These are phyloP conservation scores for Ceratotherium simum DNA, from an alignment of 2,113 vertebrate genomes.

Conservation along the genomic window DNA sequence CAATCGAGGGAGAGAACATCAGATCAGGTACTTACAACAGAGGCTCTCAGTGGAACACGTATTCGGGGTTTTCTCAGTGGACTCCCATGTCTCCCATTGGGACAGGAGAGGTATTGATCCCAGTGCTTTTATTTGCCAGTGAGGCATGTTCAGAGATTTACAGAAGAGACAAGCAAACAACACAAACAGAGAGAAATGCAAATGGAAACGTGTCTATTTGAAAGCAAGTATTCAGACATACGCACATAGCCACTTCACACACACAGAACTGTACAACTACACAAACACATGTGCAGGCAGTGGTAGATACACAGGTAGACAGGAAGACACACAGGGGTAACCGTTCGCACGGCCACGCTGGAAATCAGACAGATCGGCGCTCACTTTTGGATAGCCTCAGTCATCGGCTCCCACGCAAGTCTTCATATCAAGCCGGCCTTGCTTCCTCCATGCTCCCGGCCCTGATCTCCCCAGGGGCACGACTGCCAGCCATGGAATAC, in stretches of 20 bases:
- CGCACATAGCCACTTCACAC: accelerated
- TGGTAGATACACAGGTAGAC: not conserved
- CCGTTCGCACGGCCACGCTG: not conserved
- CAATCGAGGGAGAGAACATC: too few relatives aligned
- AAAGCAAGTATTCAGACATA: not conserved
- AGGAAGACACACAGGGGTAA: not conserved
- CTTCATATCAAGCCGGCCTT: not conserved
- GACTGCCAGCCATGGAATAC: not conserved
- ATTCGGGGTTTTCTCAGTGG: not conserved
- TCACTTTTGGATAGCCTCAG: not conserved
- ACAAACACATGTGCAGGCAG: accelerated
- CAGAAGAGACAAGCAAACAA: not conserved
- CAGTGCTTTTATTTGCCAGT: not conserved
- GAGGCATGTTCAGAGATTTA: not conserved
- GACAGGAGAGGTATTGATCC: not conserved
- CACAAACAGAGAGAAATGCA: not conserved
- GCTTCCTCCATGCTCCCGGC: not conserved
- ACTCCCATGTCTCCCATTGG: not conserved
- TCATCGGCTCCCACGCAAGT: not conserved
- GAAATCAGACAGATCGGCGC: not conserved
- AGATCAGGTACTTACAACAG: too few relatives aligned
- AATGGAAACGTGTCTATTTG: not conserved
- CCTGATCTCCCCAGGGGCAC: not conserved
- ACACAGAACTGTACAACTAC: not conserved
- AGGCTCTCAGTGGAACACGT: not conserved